Percentiles rank a stretch among this genome's conserved stretches.
Conservation (phyloP, 2,797 vertebrate genomes). For the Myioborus miniatus region DNA sequence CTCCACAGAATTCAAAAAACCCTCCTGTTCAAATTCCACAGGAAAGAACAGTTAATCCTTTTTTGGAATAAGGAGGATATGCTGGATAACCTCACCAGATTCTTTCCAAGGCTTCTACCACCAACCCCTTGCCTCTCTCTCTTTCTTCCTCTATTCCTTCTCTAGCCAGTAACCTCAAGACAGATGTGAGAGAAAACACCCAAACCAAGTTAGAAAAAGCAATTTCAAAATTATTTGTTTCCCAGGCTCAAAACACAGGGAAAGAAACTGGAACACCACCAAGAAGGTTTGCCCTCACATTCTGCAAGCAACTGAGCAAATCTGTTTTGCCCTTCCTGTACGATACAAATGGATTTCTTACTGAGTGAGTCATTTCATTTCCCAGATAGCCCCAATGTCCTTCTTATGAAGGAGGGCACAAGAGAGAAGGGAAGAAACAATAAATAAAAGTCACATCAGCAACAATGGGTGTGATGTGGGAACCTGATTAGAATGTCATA, state of each 20-base stretch:
- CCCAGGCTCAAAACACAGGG: not conserved
- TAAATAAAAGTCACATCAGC: slow-evolving; percentile 23
- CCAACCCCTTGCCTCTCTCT: not conserved
- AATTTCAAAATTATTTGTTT: not conserved
- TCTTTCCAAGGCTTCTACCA: not conserved
- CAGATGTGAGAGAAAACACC: not conserved
- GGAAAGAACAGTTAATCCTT: not conserved
- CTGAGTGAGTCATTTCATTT: slow-evolving; percentile 28
- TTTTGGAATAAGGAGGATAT: not conserved
- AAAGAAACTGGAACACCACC: not conserved
- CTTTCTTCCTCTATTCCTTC: not conserved
- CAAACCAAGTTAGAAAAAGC: not conserved
- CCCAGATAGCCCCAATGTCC: not conserved
- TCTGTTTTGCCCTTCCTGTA: not conserved
- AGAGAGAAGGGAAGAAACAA: not conserved
- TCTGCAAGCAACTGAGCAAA: not conserved
- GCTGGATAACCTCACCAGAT: not conserved
- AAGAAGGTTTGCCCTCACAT: not conserved
- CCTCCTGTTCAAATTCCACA: not conserved
- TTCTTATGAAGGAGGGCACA: not conserved
- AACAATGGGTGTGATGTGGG: not conserved
- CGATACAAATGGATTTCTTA: not conserved
- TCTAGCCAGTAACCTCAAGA: not conserved
- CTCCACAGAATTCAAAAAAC: not conserved
- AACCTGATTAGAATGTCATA: slow-evolving; percentile 25